phyloP scores from a whole-genome alignment of 2,113 vertebrate species.

The Actenoides hombroni region DNA sequence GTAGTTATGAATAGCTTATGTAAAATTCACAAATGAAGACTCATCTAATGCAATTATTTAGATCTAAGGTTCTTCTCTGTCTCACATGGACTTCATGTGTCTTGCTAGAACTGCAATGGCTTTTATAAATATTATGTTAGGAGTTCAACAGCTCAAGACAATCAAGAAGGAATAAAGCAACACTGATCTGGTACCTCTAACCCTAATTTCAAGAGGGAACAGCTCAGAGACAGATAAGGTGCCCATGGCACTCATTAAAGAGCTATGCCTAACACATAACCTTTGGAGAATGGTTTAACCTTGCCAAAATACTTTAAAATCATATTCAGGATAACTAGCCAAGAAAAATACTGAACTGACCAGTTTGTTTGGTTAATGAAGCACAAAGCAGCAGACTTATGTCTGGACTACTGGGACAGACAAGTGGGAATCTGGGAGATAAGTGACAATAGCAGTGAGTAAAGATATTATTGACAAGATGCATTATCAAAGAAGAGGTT shows the following conservation, averaged over 20 bases:
- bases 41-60: neutral
- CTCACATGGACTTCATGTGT: neutral
- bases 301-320: neutral
- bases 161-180: neutral
- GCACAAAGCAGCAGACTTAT: neutral
- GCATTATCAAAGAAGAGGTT: neutral
- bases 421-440: neutral
- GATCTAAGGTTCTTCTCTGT: neutral
- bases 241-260: neutral
- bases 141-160: neutral
- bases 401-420: neutral
- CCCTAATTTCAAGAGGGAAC: neutral
- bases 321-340: neutral
- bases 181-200: neutral
- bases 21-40: neutral
- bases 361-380: neutral
- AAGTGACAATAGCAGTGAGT: neutral
- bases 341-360: neutral
- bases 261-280: neutral
- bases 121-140: neutral
- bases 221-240: neutral
- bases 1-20: neutral
- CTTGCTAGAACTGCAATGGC: neutral
- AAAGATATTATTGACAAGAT: neutral
- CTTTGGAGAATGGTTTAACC: neutral